Evolutionary conservation across 30 jellyfish, hydroid and myxozoan species (phyloP).

Genomic region (Cassiopea xamachana): DNA sequence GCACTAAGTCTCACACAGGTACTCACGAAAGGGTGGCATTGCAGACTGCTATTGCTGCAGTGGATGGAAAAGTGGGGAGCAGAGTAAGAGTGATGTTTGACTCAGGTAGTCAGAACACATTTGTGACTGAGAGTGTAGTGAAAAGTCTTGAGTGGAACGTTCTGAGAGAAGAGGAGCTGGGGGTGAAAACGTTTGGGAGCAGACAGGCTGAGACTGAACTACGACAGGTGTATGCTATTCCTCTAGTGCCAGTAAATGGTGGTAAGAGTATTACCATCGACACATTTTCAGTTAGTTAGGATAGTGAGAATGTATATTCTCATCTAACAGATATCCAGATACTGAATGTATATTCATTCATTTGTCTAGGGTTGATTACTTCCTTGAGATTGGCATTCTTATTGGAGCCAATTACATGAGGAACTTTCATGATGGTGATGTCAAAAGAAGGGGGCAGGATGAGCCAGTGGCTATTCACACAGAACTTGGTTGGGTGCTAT

Average conservation of each 20-base stretch:
- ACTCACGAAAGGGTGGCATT: constrained; percentile 13
- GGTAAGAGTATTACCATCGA: neutral
- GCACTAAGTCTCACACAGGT: too few species aligned
- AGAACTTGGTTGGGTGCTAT: constrained; percentile 21
- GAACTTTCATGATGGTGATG: constrained; percentile 12
- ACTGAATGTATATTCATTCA: too few species aligned
- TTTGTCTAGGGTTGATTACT: constrained; percentile 15
- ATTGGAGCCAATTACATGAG: constrained; percentile 14
- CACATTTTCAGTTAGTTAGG: constrained; percentile 38
- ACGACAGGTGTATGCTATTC: neutral
- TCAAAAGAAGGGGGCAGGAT: constrained; percentile 55
- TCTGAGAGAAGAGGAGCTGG: neutral
- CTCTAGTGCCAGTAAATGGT: constrained; percentile 22
- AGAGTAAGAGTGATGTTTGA: constrained; percentile 23
- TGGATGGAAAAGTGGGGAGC: neutral
- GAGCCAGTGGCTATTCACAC: constrained; percentile 50
- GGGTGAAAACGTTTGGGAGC: neutral
- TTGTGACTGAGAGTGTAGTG: constrained; percentile 11
- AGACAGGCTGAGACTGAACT: neutral
- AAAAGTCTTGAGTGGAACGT: neutral
- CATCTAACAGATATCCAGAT: neutral
- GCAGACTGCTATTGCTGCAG: constrained; percentile 26
- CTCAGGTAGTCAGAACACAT: constrained; percentile 15
- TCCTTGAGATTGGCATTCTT: constrained; percentile 16
- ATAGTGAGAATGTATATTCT: neutral